phyloP scores from a whole-genome alignment of 1,140 invertebrate species.

The Aporrectodea caliginosa region DNA sequence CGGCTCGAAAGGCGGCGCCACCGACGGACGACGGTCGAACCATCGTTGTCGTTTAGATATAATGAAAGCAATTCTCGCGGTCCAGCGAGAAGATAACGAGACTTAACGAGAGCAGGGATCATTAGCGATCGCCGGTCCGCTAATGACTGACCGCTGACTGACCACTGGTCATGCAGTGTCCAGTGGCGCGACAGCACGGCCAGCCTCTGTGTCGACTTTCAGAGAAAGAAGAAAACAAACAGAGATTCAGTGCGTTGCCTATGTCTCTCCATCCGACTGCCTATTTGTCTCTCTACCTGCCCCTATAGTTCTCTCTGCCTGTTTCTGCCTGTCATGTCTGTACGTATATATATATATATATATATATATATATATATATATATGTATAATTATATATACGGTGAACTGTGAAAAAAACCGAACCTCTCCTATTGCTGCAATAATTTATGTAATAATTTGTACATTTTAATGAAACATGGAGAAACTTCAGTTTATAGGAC shows the following conservation, averaged over 20 bases:
- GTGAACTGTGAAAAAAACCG: too few relatives aligned
- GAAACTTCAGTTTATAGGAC: too few relatives aligned
- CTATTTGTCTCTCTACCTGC: neutral
- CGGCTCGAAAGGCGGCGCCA: too few relatives aligned
- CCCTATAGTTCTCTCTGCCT: neutral
- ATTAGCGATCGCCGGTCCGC: neutral
- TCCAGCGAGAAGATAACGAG: neutral
- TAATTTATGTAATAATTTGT: too few relatives aligned
- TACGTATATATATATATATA: neutral
- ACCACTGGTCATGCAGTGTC: neutral
- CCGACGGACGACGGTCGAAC: neutral
- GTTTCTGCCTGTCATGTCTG: neutral
- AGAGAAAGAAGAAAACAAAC: neutral
- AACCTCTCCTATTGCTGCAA: too few relatives aligned
- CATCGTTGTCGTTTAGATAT: neutral
- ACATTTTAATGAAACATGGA: too few relatives aligned
- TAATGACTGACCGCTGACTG: neutral
- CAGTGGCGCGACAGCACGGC: neutral
- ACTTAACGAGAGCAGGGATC: neutral
- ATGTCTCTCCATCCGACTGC: neutral
- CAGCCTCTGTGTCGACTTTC: neutral
- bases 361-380: too few relatives aligned
- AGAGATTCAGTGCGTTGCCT: too few relatives aligned
- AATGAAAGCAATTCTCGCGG: constrained; percentile 2
- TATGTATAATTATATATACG: too few relatives aligned